Base-by-base conservation (phyloP, 1,140 invertebrate species). In the Pentalonia nigronervosa region DNA sequence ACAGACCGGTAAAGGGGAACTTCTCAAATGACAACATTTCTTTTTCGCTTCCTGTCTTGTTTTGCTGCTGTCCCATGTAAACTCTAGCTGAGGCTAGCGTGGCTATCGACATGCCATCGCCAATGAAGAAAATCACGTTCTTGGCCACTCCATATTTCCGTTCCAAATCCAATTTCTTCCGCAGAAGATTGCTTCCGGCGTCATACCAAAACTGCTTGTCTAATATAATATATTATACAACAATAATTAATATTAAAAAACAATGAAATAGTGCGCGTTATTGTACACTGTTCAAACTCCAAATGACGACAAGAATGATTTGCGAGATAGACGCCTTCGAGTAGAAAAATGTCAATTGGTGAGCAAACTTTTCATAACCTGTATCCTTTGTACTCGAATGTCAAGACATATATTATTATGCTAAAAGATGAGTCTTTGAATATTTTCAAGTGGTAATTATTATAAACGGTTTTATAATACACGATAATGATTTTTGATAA, bases 31-130 rank as follows among this genome's bases (percentile, higher is more conserved):
- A 94, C 11, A 96, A 95, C 67, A 94, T 93, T 2, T 94, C 94
- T 53, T 96, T 96, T 94, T 97, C 96, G 2, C 50, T 53, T 23
- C 96, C 97, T 67, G 94, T 94, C 4, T 96, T 95, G 2, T 96
- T 96, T 67, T 95, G 94, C 45, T 95, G 94, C 94, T 97, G 96
- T 81, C 96, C 96, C 94, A 96, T 96, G 93, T 95, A 96, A 84
- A 96, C 96, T 88, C 97, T 95, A 3, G 96, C 96, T 1, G 97
- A 96, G 8, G 97, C 97, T 89, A 97, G 95, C 0, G 97, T 97
- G 0, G 96, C 95, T 23, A 97, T 94, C 53, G 97, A 97, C 97
- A 97, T 97, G 0, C 97, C 97, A 94, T 97, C 97, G 0, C 97
- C 97, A 50, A 97, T 95, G 94, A 97, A 97, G 4, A 97, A 94